These are phyloP conservation scores for Drosophila trapezifrons DNA, from an alignment of 1,140 invertebrate genomes.

Conservation along the genomic window DNA sequence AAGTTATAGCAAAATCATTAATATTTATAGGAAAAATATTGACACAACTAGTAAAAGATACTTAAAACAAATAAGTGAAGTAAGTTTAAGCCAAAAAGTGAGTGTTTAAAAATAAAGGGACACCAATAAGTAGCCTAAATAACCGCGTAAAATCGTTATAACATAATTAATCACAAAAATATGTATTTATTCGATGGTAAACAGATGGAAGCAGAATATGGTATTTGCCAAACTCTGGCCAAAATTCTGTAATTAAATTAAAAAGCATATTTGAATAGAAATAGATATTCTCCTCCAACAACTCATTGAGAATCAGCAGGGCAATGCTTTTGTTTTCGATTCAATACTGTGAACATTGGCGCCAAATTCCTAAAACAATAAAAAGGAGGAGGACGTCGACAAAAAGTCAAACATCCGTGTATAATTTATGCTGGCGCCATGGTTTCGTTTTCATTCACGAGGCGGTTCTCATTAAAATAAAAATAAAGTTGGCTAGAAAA, in stretches of 20 bases:
- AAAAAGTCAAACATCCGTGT: conserved; percentile 36
- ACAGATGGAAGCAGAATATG: conserved; percentile 26
- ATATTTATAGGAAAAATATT: too few species aligned
- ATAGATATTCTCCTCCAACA: neutral
- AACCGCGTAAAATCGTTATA: neutral
- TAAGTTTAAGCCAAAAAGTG: neutral
- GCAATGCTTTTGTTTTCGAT: conserved; percentile 27
- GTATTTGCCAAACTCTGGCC: conserved; percentile 3
- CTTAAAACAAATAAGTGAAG: too few species aligned
- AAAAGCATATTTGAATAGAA: conserved; percentile 33
- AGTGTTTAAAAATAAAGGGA: neutral
- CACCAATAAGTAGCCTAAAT: neutral
- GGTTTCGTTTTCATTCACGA: conserved; percentile 18
- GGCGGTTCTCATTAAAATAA: conserved; percentile 49
- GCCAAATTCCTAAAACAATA: conserved; percentile 28
- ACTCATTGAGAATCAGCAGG: conserved; percentile 18
- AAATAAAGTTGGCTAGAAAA: conserved; percentile 40
- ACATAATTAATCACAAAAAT: conserved; percentile 9
- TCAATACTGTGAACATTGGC: conserved; percentile 19
- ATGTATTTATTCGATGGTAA: conserved; percentile 3
- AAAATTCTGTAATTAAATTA: neutral
- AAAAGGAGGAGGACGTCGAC: conserved; percentile 15
- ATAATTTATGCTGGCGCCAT: conserved; percentile 59
- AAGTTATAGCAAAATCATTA: too few species aligned
- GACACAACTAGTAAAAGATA: too few species aligned